Base-by-base conservation (phyloP, 30 jellyfish, hydroid and myxozoan species). In the Aurelia coerulea region DNA sequence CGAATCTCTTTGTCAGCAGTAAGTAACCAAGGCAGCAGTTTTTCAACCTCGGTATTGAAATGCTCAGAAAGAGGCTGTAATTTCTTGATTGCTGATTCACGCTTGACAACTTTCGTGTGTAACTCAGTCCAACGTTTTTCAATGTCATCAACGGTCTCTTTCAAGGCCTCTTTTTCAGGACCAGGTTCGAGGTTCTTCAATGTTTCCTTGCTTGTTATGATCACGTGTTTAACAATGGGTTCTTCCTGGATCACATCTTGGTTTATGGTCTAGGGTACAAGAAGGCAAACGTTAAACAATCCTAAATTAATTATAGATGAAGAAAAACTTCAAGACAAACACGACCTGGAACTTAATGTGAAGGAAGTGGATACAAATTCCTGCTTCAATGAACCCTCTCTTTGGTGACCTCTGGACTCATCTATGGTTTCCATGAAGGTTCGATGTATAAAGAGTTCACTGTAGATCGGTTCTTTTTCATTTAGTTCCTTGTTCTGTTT, bases 201-300 rank as follows among this genome's bases (percentile, higher is more conserved):
- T 12, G 67, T 35, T 42, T 71, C 91, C 11, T 78, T 76, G 56
- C 96, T 80, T 50, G 83, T 33, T 58, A 67, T 68, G n/a, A 90
- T 68, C 18, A 90, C 79, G 78, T 79, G 90, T 51, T 90, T 84
- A 32, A 90, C 92, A 34, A 78, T 76, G 17, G 97, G 91, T 46
- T 91, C 96, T 23, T 85, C 96, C 62, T 88, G 92, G 74, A 73
- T 11, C 2, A 91, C 78, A 71, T 85, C 97, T 84, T 91, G 97
- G 51, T 91, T 77, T 13, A 85, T 59, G 13, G 90, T 85, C 97
- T 91, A 58, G 12, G 56, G 15, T 1, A 37, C 5, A 5, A 46
- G 56, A 46, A 46, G 15, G 56, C 13, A 6, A 46, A 46, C 2
- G 56, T 46, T 46, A 0, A 46, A 46, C 49, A 37, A 37, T 37